Evolutionary conservation across 2,888 invertebrate species (phyloP), one percentile per base, ranked within the genome.

Genomic region (Mesorhabditis sp.): DNA sequence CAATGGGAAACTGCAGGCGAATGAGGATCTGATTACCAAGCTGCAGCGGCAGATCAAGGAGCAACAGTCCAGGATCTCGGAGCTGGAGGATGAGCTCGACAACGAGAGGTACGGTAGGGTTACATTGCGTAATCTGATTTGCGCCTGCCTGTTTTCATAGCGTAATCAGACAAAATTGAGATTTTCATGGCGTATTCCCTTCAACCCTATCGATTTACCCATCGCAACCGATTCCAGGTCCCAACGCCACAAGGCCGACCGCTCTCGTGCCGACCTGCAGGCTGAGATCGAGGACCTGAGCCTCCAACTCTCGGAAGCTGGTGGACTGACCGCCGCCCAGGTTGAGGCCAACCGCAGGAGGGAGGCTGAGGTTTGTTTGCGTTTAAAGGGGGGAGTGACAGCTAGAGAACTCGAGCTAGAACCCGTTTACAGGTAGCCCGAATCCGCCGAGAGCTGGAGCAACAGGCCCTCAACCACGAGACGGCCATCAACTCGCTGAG

Each of bases 61-160:
- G 67, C 80, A 84, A 61, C 83, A 83, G 72, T 79, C 76, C 4
- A 72, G 78, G 69, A 76, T 97, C 88, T 95, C 96, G 87, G 98
- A 99, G 89, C 90, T 98, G 86, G 97, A 98, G 88, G 98, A 98
- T 87, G 98, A 99, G 89, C 92, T 98, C 83, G 98, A 99, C 89
- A 94, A 95, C 83, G 98, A 98, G 76, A 77, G 85, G 64, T 79
- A 82, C 70, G 77, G 76, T 13, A 28, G 28, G 2, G 28, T 28
- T 28, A 2, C 76, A 77, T 43, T 65, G 74, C 66, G 28, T 28
- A 28, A 28, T 28, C n/a, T n/a, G n/a, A n/a, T n/a, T n/a, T n/a
- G n/a, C n/a, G n/a, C n/a, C n/a, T n/a, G n/a, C n/a, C n/a, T n/a
- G n/a, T n/a, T n/a, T n/a, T n/a, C n/a, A n/a, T n/a, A n/a, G n/a